Conservation (phyloP, 2,797 vertebrate genomes). For the Sebastes steindachneri region DNA sequence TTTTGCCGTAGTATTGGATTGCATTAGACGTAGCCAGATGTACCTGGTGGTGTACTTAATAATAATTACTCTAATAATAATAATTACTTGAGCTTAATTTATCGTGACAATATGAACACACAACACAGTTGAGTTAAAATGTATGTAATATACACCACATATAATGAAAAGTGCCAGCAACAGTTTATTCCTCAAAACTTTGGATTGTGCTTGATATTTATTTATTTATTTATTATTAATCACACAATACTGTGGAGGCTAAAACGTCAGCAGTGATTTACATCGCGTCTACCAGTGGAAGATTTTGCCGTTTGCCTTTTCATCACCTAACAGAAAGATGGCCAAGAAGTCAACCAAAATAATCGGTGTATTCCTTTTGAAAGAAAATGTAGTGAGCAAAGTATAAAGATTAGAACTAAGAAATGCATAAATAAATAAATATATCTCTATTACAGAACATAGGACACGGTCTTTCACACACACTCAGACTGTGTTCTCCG, state of each 20-base stretch:
- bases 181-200: not conserved
- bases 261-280: not conserved
- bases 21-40: not conserved
- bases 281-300: not conserved
- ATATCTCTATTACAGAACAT: conserved; percentile 42
- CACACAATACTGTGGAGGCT: not conserved
- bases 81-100: not conserved
- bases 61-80: not conserved
- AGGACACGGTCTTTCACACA: conserved; percentile 13
- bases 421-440: conserved; percentile 78
- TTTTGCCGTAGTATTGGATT: not conserved
- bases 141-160: not conserved
- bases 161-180: not conserved
- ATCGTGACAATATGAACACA: not conserved
- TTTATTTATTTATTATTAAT: not conserved
- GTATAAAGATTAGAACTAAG: conserved; percentile 30
- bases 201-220: not conserved
- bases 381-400: conserved; percentile 5
- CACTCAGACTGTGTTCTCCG: not conserved
- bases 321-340: not conserved
- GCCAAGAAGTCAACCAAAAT: not conserved
- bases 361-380: not conserved
- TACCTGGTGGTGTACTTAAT: no score
- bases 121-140: not conserved
- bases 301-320: conserved; percentile 23